Evolutionary conservation across 1,140 invertebrate species (phyloP).

Genomic region (Pachypsylla venusta): DNA sequence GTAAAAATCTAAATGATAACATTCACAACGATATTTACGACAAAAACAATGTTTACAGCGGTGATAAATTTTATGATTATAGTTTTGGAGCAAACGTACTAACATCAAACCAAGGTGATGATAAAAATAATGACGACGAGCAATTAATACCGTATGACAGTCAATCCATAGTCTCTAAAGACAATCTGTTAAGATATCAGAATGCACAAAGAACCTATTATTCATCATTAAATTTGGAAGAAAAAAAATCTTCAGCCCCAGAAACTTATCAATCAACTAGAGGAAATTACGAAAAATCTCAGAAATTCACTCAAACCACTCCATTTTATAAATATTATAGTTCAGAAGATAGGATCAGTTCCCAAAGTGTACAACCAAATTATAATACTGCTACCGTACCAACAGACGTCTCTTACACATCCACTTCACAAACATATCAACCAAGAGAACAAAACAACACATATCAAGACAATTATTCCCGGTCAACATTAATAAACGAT

Average conservation of each 20-base stretch:
- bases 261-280: neutral
- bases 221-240: neutral
- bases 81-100: conserved; percentile 5
- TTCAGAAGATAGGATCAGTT: too few species aligned
- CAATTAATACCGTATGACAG: conserved; percentile 23
- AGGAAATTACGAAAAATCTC: too few species aligned
- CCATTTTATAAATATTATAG: too few species aligned
- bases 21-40: neutral
- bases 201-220: neutral
- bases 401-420: too few species aligned
- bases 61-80: conserved; percentile 7
- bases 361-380: too few species aligned
- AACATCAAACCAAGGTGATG: neutral
- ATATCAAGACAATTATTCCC: neutral
- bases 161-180: conserved; percentile 27
- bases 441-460: neutral
- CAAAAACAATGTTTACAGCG: conserved; percentile 7
- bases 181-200: conserved; percentile 30
- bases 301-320: too few species aligned
- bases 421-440: too few species aligned
- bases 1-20: neutral
- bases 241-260: neutral
- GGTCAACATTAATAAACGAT: neutral
- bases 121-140: conserved; percentile 19
- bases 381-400: too few species aligned